Evolutionary conservation across 2,797 vertebrate species (phyloP), one percentile per base, ranked within the genome.

Genomic region (Anguilla anguilla): DNA sequence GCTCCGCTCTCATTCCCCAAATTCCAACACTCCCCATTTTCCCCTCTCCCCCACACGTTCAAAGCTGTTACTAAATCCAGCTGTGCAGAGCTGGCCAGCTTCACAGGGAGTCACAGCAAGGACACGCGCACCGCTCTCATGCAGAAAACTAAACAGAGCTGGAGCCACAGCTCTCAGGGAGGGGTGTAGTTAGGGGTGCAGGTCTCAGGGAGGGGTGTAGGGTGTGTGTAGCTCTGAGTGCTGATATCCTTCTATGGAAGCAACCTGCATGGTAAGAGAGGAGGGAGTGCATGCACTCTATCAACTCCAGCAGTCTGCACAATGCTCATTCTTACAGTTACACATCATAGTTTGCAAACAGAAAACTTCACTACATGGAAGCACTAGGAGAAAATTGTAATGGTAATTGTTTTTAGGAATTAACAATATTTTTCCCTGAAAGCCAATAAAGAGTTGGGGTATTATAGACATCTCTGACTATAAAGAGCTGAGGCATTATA

Each of bases 21-120:
- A 79, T 79, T 79, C 74, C 74, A 17, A 46, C 74, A 17, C 74
- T 46, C 74, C 39, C 74, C 74, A 22, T 79, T 79, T 79, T 22
- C 74, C 74, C 74, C 74, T 43, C 39, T 43, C 74, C 74, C 74
- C 74, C 74, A 25, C 46, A 22, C 22, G 79, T 82, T 82, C 43
- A 49, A 82, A 79, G 74, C 35, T 51, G 46, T 82, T 82, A 82
- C 79, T 82, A 46, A 82, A 82, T 49, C 79, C 79, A 82, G 79
- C 79, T 82, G 79, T 51, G 79, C 43, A 31, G 43, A 22, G 43
- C 25, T 22, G 43, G 79, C 79, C 35, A 49, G 46, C 46, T 22
- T 82, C 25, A n/a, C 79, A n/a, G 46, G 43, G 79, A 82, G 79
- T 82, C 79, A 82, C 43, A n/a, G 79, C 79, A 51, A 82, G 79